Evolutionary conservation across 2,888 invertebrate genomes (phyloP).

Genomic region (Hyposoter didymator): DNA sequence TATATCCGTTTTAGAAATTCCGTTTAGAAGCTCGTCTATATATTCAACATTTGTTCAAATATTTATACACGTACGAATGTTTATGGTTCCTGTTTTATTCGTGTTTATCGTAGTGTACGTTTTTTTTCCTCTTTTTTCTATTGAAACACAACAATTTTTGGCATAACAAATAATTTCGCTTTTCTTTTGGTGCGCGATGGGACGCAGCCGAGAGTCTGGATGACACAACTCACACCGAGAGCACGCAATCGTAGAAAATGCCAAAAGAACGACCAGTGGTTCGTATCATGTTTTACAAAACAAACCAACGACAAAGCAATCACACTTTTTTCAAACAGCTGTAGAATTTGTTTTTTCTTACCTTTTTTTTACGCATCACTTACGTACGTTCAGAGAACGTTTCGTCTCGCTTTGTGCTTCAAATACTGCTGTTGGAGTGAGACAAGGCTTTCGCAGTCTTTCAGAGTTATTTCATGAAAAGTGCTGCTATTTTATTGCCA

Average conservation of each 20-base stretch:
- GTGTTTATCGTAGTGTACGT: background rate
- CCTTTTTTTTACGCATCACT: slow-evolving; percentile 11
- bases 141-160: slow-evolving; percentile 34
- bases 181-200: slow-evolving; percentile 75
- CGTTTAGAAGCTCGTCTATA: slow-evolving; percentile 5
- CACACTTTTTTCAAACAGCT: background rate
- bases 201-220: slow-evolving; percentile 82
- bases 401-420: slow-evolving; percentile 32
- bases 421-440: background rate
- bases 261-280: slow-evolving; percentile 83
- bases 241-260: slow-evolving; percentile 83
- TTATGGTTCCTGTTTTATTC: slow-evolving; percentile 16
- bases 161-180: slow-evolving; percentile 70
- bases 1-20: slow-evolving; percentile 3
- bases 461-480: background rate
- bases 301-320: slow-evolving; percentile 5
- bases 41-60: slow-evolving; percentile 21
- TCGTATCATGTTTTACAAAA: slow-evolving; percentile 77
- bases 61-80: slow-evolving; percentile 23
- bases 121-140: background rate
- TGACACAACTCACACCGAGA: slow-evolving; percentile 81
- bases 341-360: background rate
- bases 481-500: background rate
- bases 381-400: background rate
- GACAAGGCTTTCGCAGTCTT: background rate